Conservation (phyloP, 2,797 vertebrate species). For the Phataginus tricuspis region DNA sequence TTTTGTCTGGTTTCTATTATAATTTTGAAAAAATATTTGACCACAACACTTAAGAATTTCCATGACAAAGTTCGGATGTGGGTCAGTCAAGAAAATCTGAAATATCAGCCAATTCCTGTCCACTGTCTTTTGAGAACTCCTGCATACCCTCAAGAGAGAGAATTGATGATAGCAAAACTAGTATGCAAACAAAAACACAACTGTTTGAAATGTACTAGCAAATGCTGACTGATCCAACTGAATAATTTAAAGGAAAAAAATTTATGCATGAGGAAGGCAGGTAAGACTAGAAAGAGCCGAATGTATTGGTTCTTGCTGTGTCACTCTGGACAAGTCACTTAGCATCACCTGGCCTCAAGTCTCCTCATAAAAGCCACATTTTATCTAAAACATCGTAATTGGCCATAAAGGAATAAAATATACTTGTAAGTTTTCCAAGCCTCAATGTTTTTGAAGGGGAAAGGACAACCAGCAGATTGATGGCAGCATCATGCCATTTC, state of each 20-base stretch:
- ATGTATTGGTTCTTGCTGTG: background rate
- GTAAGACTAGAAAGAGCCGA: background rate
- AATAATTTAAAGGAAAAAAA: background rate
- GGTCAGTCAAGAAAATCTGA: constrained; percentile 21
- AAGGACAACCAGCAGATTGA: background rate
- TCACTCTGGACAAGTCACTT: background rate
- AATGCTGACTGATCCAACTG: background rate
- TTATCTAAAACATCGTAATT: background rate
- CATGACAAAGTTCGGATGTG: background rate
- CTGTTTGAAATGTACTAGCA: background rate
- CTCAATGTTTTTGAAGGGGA: background rate
- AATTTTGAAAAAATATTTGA: constrained; percentile 44
- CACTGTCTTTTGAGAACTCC: background rate
- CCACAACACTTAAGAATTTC: constrained; percentile 30
- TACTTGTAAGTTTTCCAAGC: background rate
- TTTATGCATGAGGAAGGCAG: background rate
- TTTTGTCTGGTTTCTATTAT: background rate
- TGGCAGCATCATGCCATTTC: background rate
- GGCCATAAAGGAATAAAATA: background rate
- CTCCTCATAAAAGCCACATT: background rate
- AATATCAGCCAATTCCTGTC: background rate
- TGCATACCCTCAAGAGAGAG: background rate
- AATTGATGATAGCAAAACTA: background rate
- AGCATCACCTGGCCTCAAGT: background rate
- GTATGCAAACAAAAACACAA: background rate